phyloP scores from a whole-genome alignment of 1,140 invertebrate species.

The Trissolcus basalis region DNA sequence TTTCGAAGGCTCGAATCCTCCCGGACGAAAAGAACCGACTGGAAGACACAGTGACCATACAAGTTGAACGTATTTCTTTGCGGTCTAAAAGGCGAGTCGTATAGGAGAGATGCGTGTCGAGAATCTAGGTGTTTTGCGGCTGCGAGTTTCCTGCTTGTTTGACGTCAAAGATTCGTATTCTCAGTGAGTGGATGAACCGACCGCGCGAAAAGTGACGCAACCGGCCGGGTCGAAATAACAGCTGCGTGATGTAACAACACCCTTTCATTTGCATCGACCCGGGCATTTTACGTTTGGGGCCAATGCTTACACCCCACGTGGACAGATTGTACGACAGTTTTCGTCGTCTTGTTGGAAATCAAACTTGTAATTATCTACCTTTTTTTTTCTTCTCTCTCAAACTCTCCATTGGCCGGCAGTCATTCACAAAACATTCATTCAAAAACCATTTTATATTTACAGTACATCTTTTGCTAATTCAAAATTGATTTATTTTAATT shows the following conservation, averaged over 20 bases:
- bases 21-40: constrained; percentile 7
- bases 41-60: constrained; percentile 12
- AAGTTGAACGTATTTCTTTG: constrained; percentile 18
- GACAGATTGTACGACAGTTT: too few species aligned
- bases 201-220: constrained; percentile 37
- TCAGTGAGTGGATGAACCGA: constrained; percentile 8
- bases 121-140: constrained; percentile 47
- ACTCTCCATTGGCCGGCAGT: too few species aligned
- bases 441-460: too few species aligned
- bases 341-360: too few species aligned
- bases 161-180: constrained; percentile 36
- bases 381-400: too few species aligned
- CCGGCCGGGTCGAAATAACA: constrained; percentile 12
- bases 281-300: not conserved
- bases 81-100: constrained; percentile 28
- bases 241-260: constrained; percentile 21
- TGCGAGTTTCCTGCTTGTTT: constrained; percentile 47
- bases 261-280: not conserved
- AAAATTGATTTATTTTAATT: too few species aligned
- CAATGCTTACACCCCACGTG: not conserved
- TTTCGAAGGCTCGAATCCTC: too few species aligned
- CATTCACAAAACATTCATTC: too few species aligned
- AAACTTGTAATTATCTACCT: too few species aligned
- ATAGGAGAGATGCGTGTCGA: constrained; percentile 40
- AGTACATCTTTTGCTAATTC: too few species aligned